Base-by-base conservation (phyloP, 2,113 vertebrate species). In the Sebastes schlegelii region DNA sequence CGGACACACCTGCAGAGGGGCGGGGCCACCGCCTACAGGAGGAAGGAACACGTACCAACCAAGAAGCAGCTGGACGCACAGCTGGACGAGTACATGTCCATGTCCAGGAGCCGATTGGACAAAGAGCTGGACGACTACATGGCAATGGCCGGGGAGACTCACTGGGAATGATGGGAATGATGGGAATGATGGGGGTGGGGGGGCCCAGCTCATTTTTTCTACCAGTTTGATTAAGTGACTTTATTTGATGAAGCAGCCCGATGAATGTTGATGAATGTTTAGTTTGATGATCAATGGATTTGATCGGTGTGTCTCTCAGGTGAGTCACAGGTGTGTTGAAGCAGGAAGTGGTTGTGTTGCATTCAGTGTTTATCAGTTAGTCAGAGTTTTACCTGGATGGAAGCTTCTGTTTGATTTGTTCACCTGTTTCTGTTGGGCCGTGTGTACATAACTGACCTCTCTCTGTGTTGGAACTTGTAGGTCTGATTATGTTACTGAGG, bases 51-150 rank as follows among this genome's bases (percentile, higher is more conserved):
- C 0, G 77, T 83, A 0, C 88, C 96, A 26, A 98, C 96, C 74
- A 96, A 95, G 90, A 96, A 96, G 74, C 95, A 97, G 92, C 95
- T 99, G 85, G 98, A 99, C 86, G 95, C 96, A 77, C 96, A 99
- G 46, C 91, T 98, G 54, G 97, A 99, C 4, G 95, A 96, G 0
- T 99, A 99, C 93, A 98, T 98, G 98, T 97, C 97, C 0, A 95
- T 95, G 86, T 96, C 96, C 4, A 97, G 96, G 89, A 96, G 96
- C 72, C 93, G 97, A 64, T 92, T 99, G 80, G 98, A 99, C 4
- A 93, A 95, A 0, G 94, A 99, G 91, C 94, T 99, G 88, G 98
- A 99, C n/a, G 96, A 96, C 0, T 99, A 99, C 94, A 99, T 99
- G 98, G 95, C 96, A 12, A 96, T 84, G 82, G 85, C 66, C 0